Evolutionary conservation across 2,888 invertebrate species (phyloP).

Genomic region (Acrobasis consociella): DNA sequence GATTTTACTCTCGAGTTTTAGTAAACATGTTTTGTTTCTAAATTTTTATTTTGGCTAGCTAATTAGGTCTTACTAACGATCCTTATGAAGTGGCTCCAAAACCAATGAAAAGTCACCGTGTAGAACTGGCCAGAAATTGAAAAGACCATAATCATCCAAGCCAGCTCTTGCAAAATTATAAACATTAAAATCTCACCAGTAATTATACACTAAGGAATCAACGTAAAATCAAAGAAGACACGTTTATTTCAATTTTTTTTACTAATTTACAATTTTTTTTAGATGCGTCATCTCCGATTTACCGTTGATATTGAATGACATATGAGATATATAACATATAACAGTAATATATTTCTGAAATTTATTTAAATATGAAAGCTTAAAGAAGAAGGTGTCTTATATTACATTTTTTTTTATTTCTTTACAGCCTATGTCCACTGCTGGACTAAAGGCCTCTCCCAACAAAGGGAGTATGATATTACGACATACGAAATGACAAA

Average conservation of each 20-base stretch:
- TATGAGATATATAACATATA: slow-evolving; percentile 4
- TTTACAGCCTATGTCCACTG: no score
- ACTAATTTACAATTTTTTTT: slow-evolving; percentile 26
- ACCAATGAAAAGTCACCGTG: no score
- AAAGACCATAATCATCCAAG: slow-evolving; percentile 44
- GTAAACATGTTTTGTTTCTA: no score
- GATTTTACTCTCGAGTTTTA: no score
- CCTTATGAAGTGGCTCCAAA: no score
- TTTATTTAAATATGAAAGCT: slow-evolving; percentile 6
- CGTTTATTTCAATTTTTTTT: slow-evolving; percentile 35
- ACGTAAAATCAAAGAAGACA: slow-evolving; percentile 30
- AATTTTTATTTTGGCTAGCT: no score
- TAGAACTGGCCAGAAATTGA: slow-evolving; percentile 44
- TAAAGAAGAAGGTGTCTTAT: neutral
- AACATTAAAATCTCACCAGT: slow-evolving; percentile 45
- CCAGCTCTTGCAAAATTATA: slow-evolving; percentile 43
- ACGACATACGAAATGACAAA: neutral
- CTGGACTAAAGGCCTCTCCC: no score
- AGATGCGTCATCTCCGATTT: slow-evolving; percentile 34
- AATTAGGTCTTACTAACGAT: no score
- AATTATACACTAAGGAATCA: slow-evolving; percentile 24
- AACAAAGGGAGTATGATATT: no score
- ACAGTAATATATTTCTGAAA: slow-evolving; percentile 5
- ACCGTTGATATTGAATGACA: slow-evolving; percentile 26
- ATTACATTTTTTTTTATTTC: neutral